Percentiles rank a stretch among this genome's conserved stretches.
Conservation (phyloP, 2,888 invertebrate species). For the Polydrusus cervinus region DNA sequence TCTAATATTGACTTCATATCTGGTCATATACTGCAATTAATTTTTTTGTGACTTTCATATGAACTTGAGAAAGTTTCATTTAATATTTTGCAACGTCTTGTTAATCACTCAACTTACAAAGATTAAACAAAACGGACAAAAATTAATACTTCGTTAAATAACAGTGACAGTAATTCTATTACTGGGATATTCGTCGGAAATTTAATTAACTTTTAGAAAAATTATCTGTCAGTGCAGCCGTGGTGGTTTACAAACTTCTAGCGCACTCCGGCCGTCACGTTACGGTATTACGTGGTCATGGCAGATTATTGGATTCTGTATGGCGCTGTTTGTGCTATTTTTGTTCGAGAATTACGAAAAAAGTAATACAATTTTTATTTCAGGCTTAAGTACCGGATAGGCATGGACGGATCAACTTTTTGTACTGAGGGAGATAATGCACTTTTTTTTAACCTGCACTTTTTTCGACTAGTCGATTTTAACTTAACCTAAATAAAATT, state of each 20-base stretch:
- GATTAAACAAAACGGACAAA: background rate
- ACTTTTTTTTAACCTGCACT: no score
- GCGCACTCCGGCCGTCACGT: slow-evolving; percentile 23
- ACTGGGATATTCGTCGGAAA: slow-evolving; percentile 39
- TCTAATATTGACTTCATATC: no score
- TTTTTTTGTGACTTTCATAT: background rate
- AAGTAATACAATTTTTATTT: slow-evolving; percentile 4
- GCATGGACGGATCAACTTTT: no score
- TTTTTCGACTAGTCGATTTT: no score
- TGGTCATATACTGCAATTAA: no score
- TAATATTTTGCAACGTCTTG: background rate
- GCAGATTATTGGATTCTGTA: slow-evolving; percentile 39
- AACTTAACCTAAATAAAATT: no score
- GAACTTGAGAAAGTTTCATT: background rate
- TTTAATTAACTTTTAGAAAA: slow-evolving; percentile 44
- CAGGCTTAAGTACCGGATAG: no score
- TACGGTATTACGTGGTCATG: slow-evolving; percentile 43
- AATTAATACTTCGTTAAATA: slow-evolving; percentile 15
- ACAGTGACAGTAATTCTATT: slow-evolving; percentile 2
- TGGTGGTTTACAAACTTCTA: slow-evolving; percentile 33
- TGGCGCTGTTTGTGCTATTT: slow-evolving; percentile 14
- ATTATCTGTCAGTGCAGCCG: slow-evolving; percentile 39
- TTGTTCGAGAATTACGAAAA: background rate
- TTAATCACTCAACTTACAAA: background rate
- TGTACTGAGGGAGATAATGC: no score